Conservation (phyloP, 2,113 vertebrate genomes). For the Phalacrocorax pelagicus region DNA sequence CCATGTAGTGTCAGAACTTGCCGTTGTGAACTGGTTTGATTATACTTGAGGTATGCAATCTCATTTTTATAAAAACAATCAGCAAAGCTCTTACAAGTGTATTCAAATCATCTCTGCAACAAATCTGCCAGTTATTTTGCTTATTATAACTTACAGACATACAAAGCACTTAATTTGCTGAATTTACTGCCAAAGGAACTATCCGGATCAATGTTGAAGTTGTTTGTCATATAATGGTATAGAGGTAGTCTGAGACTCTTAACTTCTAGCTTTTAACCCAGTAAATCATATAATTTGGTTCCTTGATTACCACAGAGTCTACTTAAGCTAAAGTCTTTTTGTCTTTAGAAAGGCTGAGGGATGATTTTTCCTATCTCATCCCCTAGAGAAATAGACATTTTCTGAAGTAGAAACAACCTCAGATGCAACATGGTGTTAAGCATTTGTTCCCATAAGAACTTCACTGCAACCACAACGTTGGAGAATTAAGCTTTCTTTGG, state of each 20-base stretch:
- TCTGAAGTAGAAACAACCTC: background rate
- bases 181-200: background rate
- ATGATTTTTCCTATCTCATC: background rate
- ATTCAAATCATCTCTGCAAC: background rate
- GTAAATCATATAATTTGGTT: background rate
- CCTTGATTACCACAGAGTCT: background rate
- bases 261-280: background rate
- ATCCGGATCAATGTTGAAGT: background rate
- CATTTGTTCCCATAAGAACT: background rate
- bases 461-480: background rate
- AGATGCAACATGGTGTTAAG: accelerated
- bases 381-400: background rate
- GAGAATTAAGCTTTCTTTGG: background rate
- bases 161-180: background rate
- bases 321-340: background rate
- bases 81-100: background rate
- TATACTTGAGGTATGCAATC: background rate
- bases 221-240: background rate
- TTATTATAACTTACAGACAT: background rate
- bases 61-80: background rate
- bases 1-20: background rate
- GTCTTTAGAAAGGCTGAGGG: background rate
- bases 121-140: background rate
- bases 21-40: background rate
- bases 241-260: background rate